Conservation (phyloP, 2,113 vertebrate species). For the Dipodomys merriami region DNA sequence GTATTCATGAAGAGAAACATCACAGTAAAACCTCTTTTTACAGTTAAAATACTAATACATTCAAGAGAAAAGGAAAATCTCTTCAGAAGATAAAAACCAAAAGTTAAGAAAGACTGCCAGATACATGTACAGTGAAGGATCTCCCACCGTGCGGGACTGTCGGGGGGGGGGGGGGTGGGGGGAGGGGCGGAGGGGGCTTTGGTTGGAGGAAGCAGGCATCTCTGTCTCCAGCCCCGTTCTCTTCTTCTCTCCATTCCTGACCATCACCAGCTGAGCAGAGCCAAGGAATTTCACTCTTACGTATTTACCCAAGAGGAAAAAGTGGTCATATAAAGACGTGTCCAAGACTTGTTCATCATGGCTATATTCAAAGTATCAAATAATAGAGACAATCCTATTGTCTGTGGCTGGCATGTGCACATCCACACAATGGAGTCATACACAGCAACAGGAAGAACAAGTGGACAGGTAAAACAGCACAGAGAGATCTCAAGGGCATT, state of each 20-base stretch:
- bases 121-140: not conserved
- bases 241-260: not conserved
- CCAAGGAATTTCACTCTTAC: not conserved
- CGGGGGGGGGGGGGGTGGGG: no score
- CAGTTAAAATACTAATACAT: no score
- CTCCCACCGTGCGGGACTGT: not conserved
- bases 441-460: not conserved
- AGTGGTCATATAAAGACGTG: not conserved
- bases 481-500: not conserved
- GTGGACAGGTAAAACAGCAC: not conserved
- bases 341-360: not conserved
- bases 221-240: not conserved
- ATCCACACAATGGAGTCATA: not conserved
- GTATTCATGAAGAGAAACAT: no score
- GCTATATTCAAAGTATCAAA: conserved; percentile 20
- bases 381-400: not conserved
- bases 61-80: not conserved
- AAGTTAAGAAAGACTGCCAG: conserved; percentile 9
- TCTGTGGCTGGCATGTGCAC: not conserved
- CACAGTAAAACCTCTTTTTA: no score
- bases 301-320: conserved; percentile 14
- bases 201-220: not conserved
- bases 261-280: not conserved
- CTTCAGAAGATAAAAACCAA: conserved; percentile 28
- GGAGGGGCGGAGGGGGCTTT: no score